phyloP scores from a whole-genome alignment of 2,888 invertebrate genomes.

The Drosophila borborema region DNA sequence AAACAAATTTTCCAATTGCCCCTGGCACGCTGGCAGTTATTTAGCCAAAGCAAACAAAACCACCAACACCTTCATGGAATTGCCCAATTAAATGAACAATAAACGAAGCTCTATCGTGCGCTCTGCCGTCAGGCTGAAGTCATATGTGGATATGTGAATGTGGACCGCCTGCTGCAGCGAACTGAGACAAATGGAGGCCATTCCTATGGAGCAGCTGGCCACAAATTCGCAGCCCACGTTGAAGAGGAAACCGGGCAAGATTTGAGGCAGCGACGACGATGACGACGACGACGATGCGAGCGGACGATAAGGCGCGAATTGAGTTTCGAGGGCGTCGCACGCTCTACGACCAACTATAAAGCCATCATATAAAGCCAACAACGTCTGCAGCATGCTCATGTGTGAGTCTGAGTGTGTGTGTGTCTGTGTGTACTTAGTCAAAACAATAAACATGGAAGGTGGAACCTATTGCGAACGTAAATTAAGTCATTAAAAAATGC shows the following conservation, averaged over 20 bases:
- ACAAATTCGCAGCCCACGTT: slow-evolving; percentile 70
- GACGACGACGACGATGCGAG: slow-evolving; percentile 58
- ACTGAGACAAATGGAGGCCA: slow-evolving; percentile 57
- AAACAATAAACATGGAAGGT: slow-evolving; percentile 83
- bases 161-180: slow-evolving; percentile 48
- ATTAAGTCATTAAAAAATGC: slow-evolving; percentile 84
- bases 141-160: slow-evolving; percentile 51
- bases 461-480: slow-evolving; percentile 83
- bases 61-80: slow-evolving; percentile 71
- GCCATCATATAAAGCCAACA: slow-evolving; percentile 59
- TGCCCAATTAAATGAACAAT: slow-evolving; percentile 82
- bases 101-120: slow-evolving; percentile 61
- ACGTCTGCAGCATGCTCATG: neutral
- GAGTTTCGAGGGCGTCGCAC: slow-evolving; percentile 77
- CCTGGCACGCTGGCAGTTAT: slow-evolving; percentile 46
- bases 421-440: slow-evolving; percentile 68
- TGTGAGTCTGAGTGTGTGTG: slow-evolving; percentile 31
- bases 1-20: slow-evolving; percentile 48
- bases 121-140: slow-evolving; percentile 16
- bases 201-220: slow-evolving; percentile 55
- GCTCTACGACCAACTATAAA: slow-evolving; percentile 69
- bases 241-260: slow-evolving; percentile 67
- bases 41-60: slow-evolving; percentile 44
- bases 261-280: slow-evolving; percentile 40
- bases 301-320: slow-evolving; percentile 71